Percentiles rank a stretch among this genome's conserved stretches.
These are phyloP conservation scores for Otus sunia DNA, from an alignment of 2,113 vertebrate genomes.

Conservation along the genomic window DNA sequence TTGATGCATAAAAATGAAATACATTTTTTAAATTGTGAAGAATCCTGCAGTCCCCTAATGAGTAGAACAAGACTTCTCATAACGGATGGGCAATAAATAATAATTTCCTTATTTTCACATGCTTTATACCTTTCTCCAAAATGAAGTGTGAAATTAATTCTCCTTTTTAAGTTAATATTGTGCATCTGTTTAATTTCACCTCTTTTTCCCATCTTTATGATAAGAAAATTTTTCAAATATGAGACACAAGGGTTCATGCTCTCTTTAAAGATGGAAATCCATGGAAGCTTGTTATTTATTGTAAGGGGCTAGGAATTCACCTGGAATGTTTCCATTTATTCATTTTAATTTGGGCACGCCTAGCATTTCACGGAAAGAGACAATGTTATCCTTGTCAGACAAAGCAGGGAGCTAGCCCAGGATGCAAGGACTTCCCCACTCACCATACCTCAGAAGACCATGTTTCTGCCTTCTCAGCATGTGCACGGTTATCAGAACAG, in stretches of 20 bases:
- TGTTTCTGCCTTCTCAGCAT: background rate
- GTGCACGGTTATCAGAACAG: background rate
- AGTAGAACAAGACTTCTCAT: background rate
- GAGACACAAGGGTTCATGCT: background rate
- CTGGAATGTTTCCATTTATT: background rate
- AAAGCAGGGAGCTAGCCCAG: background rate
- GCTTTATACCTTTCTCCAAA: background rate
- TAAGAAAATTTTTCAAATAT: background rate
- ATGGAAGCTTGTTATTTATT: background rate
- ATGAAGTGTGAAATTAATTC: background rate
- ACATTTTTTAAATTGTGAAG: background rate
- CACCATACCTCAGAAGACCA: background rate
- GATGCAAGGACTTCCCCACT: background rate
- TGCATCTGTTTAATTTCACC: background rate
- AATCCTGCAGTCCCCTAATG: background rate
- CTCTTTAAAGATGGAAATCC: background rate
- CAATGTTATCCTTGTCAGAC: background rate
- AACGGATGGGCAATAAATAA: background rate
- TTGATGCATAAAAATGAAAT: background rate
- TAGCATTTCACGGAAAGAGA: background rate
- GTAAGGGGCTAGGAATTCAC: background rate
- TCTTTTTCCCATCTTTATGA: background rate
- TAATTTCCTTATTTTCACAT: background rate
- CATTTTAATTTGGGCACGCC: background rate
- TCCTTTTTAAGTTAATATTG: background rate